Evolutionary conservation across 2,888 invertebrate species (phyloP), one percentile per base, ranked within the genome.

Genomic region (Andrena haemorrhoa): DNA sequence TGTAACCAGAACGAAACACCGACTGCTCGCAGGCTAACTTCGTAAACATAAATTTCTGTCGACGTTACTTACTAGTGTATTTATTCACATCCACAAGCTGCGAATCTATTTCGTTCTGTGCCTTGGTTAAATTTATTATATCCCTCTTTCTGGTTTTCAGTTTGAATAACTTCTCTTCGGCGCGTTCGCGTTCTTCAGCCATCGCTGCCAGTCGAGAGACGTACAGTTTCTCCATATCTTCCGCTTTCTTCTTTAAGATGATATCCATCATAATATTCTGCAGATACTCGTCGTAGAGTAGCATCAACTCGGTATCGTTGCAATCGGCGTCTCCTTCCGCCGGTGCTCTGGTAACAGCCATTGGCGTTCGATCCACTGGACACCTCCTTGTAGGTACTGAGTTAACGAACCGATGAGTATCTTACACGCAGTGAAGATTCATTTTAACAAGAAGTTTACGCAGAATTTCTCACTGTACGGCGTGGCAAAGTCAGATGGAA

Each of bases 281-380:
- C 2, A 91, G 81, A 71, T 89, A 89, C 70, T 87, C 83, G 51
- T 91, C 85, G 4, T 91, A 91, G 33, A 88, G 66, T 8, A 86
- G 65, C 60, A 71, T 71, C 12, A 90, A 61, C 26, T 91, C 90
- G 8, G 70, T 49, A 8, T 88, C 86, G 1, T 81, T 79, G 2
- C 23, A 64, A 2, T 89, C 88, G 0, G 23, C 20, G 10, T 89
- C 88, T 16, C 56, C 63, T 6, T 90, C 87, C 2, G 72, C 4
- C 8, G 72, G 8, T 7, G 75, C 61, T 4, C 16, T 23, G 3
- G 12, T 12, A 4, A 83, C 66, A 56, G 75, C 23, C 2, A 82
- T 70, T 16, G 73, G 4, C 4, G 0, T 79, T 41, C 87, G 77
- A 6, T 64, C 73, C 56, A 23, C 41, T 7, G 16, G 2, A 7